Evolutionary conservation across 2,113 vertebrate species (phyloP), one percentile per base, ranked within the genome.

Genomic region (Lepidothrix coronata): DNA sequence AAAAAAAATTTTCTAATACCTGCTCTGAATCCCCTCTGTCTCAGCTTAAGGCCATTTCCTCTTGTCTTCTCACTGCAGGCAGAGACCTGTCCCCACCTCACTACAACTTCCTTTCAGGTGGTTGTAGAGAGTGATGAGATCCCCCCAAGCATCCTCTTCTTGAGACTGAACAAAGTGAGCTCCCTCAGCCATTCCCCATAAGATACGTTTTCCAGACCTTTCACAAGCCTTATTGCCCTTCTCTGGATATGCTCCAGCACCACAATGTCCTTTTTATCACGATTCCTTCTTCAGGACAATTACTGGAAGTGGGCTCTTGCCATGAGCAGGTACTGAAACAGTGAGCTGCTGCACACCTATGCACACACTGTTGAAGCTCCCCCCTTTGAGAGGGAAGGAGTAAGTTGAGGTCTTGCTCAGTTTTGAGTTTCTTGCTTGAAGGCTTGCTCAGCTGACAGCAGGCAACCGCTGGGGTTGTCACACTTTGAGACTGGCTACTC

Each of bases 1-100:
- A 1, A 8, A 11, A 35, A 37, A 63, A 19, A 5, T 1, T 17
- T 12, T 62, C 5, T 17, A 28, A 9, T 16, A 14, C 1, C 10
- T 13, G 17, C 16, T 39, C 37, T 21, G 12, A 25, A 21, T n/a
- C 3, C n/a, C 5, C 28, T 19, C 33, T 54, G 16, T 7, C 5
- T 39, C 37, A 46, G 4, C 18, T 33, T n/a, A 59, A 61, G 13
- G 10, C 44, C 2, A 6, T 67, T 74, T 39, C 15, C 33, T 39
- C 18, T 27, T 35, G 35, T 18, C 49, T 20, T 31, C 25, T 62
- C 28, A 14, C 3, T 52, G 52, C 37, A 37, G 44, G 9, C 37
- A 21, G 12, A 39, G 23, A 44, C 2, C 12, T 12, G 28, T 15
- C 58, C 23, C 37, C 23, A 12, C 4, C 28, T 25, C 37, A 20